A percentile compares a stretch with the other conserved stretches of the same genome.
phyloP scores from a whole-genome alignment of 1,140 invertebrate species.

The Drosophila asahinai region DNA sequence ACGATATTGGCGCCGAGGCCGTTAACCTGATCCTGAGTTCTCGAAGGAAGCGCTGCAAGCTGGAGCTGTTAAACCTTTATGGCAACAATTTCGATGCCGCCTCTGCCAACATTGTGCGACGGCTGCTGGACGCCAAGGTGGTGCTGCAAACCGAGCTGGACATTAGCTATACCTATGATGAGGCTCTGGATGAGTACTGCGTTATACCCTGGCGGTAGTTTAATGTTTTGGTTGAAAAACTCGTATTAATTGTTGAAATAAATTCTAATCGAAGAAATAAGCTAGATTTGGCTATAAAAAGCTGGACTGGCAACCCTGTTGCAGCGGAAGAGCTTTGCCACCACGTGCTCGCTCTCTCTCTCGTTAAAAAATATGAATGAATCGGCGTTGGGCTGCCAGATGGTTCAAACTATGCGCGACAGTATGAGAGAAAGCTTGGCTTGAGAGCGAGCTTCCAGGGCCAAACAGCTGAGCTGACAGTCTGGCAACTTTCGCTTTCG shows the following conservation, averaged over 20 bases:
- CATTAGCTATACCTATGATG: slow-evolving; percentile 62
- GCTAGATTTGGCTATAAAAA: neutral
- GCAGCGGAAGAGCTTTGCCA: slow-evolving; percentile 32
- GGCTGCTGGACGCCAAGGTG: slow-evolving; percentile 62
- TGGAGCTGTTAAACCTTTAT: slow-evolving; percentile 51
- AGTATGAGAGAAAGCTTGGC: slow-evolving; percentile 11
- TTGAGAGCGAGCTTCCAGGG: slow-evolving; percentile 20
- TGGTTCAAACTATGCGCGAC: neutral
- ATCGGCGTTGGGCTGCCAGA: slow-evolving; percentile 22
- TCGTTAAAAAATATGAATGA: slow-evolving; percentile 51
- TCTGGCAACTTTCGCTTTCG: slow-evolving; percentile 72
- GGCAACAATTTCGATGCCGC: slow-evolving; percentile 60
- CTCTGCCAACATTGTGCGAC: slow-evolving; percentile 59
- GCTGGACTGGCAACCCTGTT: slow-evolving; percentile 13
- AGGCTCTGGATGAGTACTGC: slow-evolving; percentile 50
- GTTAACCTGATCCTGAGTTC: slow-evolving; percentile 59
- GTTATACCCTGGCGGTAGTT: slow-evolving; percentile 62
- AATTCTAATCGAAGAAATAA: no score
- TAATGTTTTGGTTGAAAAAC: neutral
- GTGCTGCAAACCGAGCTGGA: slow-evolving; percentile 58
- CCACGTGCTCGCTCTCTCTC: slow-evolving; percentile 12
- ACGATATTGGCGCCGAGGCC: slow-evolving; percentile 41
- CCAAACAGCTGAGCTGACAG: slow-evolving; percentile 31
- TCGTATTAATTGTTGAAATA: no score
- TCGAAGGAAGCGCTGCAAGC: slow-evolving; percentile 60